Evolutionary conservation across 2,888 invertebrate species (phyloP).

Genomic region (Conomelus anceps): DNA sequence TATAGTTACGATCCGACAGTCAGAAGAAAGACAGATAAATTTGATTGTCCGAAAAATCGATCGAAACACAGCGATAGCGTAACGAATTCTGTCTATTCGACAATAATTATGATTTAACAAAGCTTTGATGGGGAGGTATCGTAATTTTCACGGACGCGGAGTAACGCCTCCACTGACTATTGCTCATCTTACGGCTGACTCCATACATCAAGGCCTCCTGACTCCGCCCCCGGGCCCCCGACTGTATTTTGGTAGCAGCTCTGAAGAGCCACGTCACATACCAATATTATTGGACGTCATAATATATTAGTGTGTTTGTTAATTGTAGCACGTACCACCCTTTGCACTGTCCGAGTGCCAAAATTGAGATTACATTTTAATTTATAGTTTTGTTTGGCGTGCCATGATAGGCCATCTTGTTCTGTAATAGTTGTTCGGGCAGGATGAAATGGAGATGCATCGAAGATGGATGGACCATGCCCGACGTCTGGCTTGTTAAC

Average conservation of each 20-base stretch:
- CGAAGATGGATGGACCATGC: not conserved
- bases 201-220: not conserved
- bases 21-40: conserved; percentile 1
- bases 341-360: not conserved
- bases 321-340: not conserved
- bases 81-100: conserved; percentile 5
- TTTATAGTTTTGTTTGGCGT: not conserved
- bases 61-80: conserved; percentile 4
- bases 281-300: not conserved
- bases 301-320: not conserved
- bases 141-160: not conserved
- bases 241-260: not conserved
- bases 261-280: not conserved
- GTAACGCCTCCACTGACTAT: not conserved
- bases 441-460: not conserved
- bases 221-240: not conserved
- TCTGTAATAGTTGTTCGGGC: too few species aligned
- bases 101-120: conserved; percentile 13
- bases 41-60: conserved; percentile 7
- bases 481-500: not conserved
- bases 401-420: not conserved
- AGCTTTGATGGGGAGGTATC: conserved; percentile 6
- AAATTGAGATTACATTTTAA: not conserved
- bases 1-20: not conserved
- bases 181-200: not conserved